A percentile compares a stretch with the other conserved stretches of the same genome.
These are phyloP conservation scores for Vanessa cardui DNA, from an alignment of 2,888 invertebrate species.

Conservation along the genomic window DNA sequence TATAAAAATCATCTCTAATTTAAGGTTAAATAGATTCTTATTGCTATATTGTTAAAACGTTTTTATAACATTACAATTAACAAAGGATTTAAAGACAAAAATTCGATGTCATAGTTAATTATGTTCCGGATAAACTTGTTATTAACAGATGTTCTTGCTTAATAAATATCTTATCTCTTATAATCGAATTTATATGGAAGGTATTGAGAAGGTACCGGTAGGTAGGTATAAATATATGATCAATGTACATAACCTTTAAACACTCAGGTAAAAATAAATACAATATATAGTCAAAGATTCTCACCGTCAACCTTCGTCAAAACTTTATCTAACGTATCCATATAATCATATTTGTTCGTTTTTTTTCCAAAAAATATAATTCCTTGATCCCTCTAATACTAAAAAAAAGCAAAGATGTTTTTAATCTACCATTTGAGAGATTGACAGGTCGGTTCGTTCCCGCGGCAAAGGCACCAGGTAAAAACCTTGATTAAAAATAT, in stretches of 20 bases:
- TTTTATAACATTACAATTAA: slow-evolving; percentile 32
- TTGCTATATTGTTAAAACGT: background rate
- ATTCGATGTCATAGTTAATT: slow-evolving; percentile 60
- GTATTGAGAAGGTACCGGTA: background rate
- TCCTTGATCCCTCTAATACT: slow-evolving; percentile 76
- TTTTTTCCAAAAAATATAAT: slow-evolving; percentile 62
- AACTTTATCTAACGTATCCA: slow-evolving; percentile 75
- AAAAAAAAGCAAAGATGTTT: slow-evolving; percentile 79
- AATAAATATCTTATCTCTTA: slow-evolving; percentile 24
- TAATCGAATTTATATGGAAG: slow-evolving; percentile 4
- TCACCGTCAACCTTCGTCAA: slow-evolving; percentile 77
- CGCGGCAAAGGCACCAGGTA: slow-evolving; percentile 70
- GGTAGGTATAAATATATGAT: no score
- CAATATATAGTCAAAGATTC: slow-evolving; percentile 55
- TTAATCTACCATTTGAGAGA: slow-evolving; percentile 81
- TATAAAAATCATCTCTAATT: slow-evolving; percentile 18
- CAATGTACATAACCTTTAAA: slow-evolving; percentile 19
- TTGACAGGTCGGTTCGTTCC: slow-evolving; percentile 79
- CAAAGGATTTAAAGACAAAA: slow-evolving; percentile 50
- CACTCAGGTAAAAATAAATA: slow-evolving; percentile 42
- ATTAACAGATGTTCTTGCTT: slow-evolving; percentile 39
- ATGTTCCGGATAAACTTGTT: slow-evolving; percentile 53
- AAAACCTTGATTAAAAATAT: slow-evolving; percentile 81
- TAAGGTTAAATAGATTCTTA: background rate
- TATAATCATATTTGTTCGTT: slow-evolving; percentile 73